These are phyloP conservation scores for Myopa tessellatipennis DNA, from an alignment of 2,888 invertebrate species.

Conservation along the genomic window DNA sequence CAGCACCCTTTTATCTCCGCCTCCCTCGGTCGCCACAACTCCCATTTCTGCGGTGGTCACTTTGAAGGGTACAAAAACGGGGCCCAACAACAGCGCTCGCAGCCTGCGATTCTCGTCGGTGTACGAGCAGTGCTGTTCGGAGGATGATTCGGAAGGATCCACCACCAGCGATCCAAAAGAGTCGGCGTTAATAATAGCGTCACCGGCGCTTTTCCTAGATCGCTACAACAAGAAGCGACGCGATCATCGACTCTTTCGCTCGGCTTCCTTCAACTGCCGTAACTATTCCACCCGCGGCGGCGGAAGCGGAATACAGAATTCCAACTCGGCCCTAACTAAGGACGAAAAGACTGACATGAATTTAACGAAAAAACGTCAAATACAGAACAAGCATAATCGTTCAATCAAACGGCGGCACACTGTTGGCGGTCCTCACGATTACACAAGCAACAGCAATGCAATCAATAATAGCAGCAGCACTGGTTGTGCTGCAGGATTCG, in stretches of 20 bases:
- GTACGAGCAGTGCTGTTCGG: constrained; percentile 60
- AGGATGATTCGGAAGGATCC: constrained; percentile 66
- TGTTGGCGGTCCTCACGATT: constrained; percentile 93
- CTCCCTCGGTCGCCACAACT: constrained; percentile 58
- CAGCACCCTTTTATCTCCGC: constrained; percentile 45
- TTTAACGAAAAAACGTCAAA: constrained; percentile 79
- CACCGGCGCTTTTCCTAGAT: constrained; percentile 66
- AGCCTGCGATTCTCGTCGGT: constrained; percentile 61
- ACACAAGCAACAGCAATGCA: constrained; percentile 52
- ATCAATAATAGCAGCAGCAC: constrained; percentile 51
- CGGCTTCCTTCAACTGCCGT: constrained; percentile 68
- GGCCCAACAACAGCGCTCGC: constrained; percentile 42
- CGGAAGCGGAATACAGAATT: constrained; percentile 56
- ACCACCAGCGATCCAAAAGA: constrained; percentile 68
- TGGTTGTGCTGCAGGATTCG: constrained; percentile 27
- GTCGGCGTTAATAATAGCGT: constrained; percentile 62
- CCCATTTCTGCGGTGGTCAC: constrained; percentile 52
- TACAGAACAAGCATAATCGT: constrained; percentile 68
- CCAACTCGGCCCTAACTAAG: constrained; percentile 71
- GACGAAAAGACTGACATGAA: constrained; percentile 84
- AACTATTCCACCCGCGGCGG: constrained; percentile 67
- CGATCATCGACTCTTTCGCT: constrained; percentile 66
- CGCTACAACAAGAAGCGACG: constrained; percentile 67
- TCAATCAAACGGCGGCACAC: constrained; percentile 91
- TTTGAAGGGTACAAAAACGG: constrained; percentile 46